phyloP scores from a whole-genome alignment of 2,888 invertebrate genomes.

The Alloscopus bannaensis region DNA sequence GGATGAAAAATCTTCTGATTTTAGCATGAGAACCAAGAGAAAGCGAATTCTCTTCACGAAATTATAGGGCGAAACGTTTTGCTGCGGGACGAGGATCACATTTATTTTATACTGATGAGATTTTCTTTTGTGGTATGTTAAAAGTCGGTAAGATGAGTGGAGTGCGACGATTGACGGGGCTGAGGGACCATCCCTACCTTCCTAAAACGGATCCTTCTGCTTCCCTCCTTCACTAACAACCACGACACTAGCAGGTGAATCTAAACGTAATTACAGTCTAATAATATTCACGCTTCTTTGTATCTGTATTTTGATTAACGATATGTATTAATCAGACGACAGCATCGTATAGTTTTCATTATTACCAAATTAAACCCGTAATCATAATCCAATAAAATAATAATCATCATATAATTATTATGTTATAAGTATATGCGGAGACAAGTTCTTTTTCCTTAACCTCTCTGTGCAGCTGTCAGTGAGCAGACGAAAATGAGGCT shows the following conservation, averaged over 20 bases:
- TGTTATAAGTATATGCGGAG: no score
- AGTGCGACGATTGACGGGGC: constrained; percentile 72
- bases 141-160: constrained; percentile 73
- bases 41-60: background rate
- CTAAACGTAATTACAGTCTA: constrained; percentile 68
- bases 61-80: background rate
- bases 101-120: constrained; percentile 59
- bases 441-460: no score
- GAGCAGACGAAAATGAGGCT: no score
- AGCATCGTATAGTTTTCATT: constrained; percentile 34
- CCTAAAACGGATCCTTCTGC: constrained; percentile 73
- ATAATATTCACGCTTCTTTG: constrained; percentile 67
- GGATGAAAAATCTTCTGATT: no score
- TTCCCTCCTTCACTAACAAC: constrained; percentile 73
- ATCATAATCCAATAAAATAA: constrained; percentile 39
- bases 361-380: constrained; percentile 34
- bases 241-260: constrained; percentile 72
- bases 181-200: constrained; percentile 73
- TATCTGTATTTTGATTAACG: constrained; percentile 56
- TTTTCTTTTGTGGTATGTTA: constrained; percentile 70
- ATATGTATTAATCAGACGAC: constrained; percentile 53
- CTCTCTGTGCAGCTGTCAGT: no score
- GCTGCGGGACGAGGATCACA: no score
- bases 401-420: constrained; percentile 34
- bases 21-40: no score